phyloP scores from a whole-genome alignment of 2,888 invertebrate species.

The Calliphora vomitoria region DNA sequence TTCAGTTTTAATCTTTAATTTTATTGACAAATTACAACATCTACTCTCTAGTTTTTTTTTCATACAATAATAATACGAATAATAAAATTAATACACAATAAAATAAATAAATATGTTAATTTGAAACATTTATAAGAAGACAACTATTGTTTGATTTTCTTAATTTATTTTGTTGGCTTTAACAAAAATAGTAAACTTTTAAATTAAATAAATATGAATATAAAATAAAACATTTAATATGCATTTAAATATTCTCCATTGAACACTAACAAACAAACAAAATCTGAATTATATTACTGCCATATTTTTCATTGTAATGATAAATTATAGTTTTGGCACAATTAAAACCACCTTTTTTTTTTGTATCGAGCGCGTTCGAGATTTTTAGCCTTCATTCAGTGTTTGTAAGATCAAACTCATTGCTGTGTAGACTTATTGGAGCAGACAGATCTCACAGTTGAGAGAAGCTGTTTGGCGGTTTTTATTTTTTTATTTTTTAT shows the following conservation, averaged over 20 bases:
- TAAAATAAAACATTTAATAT: too few species aligned
- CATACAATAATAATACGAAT: background rate
- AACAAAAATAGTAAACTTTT: constrained; percentile 7
- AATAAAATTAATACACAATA: background rate
- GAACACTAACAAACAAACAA: background rate
- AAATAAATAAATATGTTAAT: constrained; percentile 14
- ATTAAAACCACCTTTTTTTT: background rate
- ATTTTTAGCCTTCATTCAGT: constrained; percentile 10
- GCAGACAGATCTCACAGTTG: too few species aligned
- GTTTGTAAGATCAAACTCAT: background rate
- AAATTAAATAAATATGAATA: background rate
- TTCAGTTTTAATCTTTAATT: background rate
- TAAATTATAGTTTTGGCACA: constrained; percentile 14
- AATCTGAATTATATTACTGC: background rate
- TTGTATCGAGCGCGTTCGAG: background rate
- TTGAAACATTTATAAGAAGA: background rate
- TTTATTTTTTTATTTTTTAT: too few species aligned
- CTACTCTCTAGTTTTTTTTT: background rate
- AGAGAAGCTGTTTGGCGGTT: too few species aligned
- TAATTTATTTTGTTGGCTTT: background rate
- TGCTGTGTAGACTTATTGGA: background rate
- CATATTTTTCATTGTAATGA: background rate
- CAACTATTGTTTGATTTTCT: background rate
- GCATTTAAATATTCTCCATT: background rate
- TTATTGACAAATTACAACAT: constrained; percentile 11